These are phyloP conservation scores for Listronotus oregonensis DNA, from an alignment of 1,140 invertebrate species.

Conservation along the genomic window DNA sequence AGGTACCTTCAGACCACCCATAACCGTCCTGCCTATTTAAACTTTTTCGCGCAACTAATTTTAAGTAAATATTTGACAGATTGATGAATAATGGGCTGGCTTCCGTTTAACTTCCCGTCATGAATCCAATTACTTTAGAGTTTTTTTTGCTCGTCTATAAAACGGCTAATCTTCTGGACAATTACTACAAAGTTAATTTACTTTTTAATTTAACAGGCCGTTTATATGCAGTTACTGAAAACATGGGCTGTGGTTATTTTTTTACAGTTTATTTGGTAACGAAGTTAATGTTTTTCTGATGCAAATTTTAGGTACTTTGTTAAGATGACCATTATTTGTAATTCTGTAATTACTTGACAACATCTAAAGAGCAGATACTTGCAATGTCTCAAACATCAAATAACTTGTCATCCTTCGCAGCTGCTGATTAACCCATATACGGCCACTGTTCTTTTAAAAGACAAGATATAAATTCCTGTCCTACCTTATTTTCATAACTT, in stretches of 20 bases:
- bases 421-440: too few relatives aligned
- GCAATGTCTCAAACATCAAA: too few relatives aligned
- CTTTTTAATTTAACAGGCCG: slow-evolving; percentile 24
- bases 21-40: too few relatives aligned
- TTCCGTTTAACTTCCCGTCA: slow-evolving; percentile 18
- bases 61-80: slow-evolving; percentile 17
- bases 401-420: too few relatives aligned
- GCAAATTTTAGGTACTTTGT: slow-evolving; percentile 10
- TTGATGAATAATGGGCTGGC: slow-evolving; percentile 18
- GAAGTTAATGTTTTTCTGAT: slow-evolving; percentile 26
- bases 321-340: too few relatives aligned
- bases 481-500: too few relatives aligned
- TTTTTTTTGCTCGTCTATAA: slow-evolving; percentile 11
- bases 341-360: too few relatives aligned
- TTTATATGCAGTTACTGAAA: slow-evolving; percentile 10
- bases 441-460: too few relatives aligned
- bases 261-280: slow-evolving; percentile 8
- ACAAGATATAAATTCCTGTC: too few relatives aligned
- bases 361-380: too few relatives aligned
- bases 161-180: slow-evolving; percentile 12
- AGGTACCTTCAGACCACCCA: too few relatives aligned
- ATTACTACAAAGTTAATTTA: slow-evolving; percentile 27
- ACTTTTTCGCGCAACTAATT: slow-evolving; percentile 1
- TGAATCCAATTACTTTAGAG: slow-evolving; percentile 18
- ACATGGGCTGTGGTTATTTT: slow-evolving; percentile 4